Evolutionary conservation across 2,113 vertebrate genomes (phyloP), one percentile per base, ranked within the genome.

Genomic region (Cettia cetti): DNA sequence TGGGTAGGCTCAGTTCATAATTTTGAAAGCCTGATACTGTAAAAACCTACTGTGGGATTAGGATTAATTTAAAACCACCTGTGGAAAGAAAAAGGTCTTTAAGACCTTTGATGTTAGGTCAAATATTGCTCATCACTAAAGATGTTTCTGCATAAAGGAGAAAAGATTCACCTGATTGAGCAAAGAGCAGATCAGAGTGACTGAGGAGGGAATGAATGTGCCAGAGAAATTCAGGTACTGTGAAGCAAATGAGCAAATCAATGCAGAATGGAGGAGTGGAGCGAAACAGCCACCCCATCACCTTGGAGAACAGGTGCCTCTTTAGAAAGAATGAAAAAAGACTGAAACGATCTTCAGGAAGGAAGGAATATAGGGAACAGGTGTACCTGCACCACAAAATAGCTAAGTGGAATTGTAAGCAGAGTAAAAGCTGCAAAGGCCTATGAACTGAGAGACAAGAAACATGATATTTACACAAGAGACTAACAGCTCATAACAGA

Each of bases 241-340:
- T 60, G 84, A 91, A 79, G 39, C 24, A 87, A 89, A 91, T 63
- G 47, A 89, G 53, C 12, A 82, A 63, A 74, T 83, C 64, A 42
- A 18, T 30, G 33, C 54, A 90, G 56, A 94, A 81, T 23, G 30
- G 30, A 92, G 50, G 45, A 72, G 30, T 45, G 37, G 26, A 66
- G 71, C 19, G 30, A 93, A 92, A 88, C 22, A 80, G 22, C 35
- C 30, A 70, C 24, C 28, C 15, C 2, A 5, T 75, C 72, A 81
- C 94, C 42, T 89, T 68, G 81, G 54, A 52, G 83, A 90, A 52
- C 76, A 86, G 76, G 86, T 91, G 77, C 23, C 47, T 96, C 44
- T 92, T 96, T 82, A 87, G 77, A 87, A 91, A 75, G 64, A 71
- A 82, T 26, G 20, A 83, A 59, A 94, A 82, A 92, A 80, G 61